Base-by-base conservation (phyloP, 2,888 invertebrate species). In the Parthenolecanium corni region DNA sequence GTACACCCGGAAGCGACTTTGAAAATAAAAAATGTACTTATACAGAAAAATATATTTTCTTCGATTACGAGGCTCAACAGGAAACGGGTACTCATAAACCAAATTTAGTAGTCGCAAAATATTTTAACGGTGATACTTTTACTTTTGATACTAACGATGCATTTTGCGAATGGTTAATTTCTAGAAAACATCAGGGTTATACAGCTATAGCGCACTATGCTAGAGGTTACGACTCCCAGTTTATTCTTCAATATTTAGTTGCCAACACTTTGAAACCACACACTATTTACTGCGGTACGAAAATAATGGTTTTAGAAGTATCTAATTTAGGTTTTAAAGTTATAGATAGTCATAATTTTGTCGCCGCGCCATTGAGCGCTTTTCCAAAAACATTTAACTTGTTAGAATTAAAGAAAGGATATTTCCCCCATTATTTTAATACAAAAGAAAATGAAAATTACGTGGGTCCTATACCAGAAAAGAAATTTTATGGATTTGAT, bases 401-500 rank as follows among this genome's bases (percentile, higher is more conserved):
- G n/a, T 66, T 62, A 47, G 65, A 67, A 65, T 47, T 67, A 44
- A 66, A 65, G 63, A 69, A 65, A 61, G 66, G 65, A 1, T 62
- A 52, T 24, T 63, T 63, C 20, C 54, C 63, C 3, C 54, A 54
- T 47, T 38, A 54, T 14, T 69, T 69, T 65, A 69, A 69, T 64
- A 69, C 66, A 42, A 52, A 53, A 64, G 66, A 67, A 52, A 69
- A 69, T 66, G 66, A 67, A 57, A 66, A 67, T 31, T 69, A 68
- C 68, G 40, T 65, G 52, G 67, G 68, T n/a, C 61, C 62, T 23
- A 65, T 68, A n/a, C 67, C 68, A 21, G 64, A 62, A 25, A 67
- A 64, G 61, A 64, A 67, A 62, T 67, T 58, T 52, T 69, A 66
- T 61, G 62, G 56, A 23, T 46, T 40, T 51, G 54, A 67, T 66